phyloP scores from a whole-genome alignment of 2,797 vertebrate species.

The Toxotes lorentzi region DNA sequence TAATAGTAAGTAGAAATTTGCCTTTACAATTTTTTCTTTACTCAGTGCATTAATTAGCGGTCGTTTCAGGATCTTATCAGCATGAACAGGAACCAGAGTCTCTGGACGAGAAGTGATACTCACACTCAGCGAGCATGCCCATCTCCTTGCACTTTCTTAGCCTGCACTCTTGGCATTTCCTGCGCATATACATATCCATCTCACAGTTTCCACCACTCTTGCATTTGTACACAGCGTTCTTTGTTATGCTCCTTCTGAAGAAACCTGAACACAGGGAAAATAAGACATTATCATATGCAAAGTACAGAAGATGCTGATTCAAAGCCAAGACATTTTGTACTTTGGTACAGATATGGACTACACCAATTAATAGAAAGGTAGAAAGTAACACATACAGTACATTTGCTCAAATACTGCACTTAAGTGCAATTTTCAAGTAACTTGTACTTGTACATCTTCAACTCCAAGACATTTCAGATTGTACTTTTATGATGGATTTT shows the following conservation, averaged over 20 bases:
- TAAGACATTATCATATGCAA: not conserved
- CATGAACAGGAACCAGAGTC: not conserved
- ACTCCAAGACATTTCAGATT: too few relatives aligned
- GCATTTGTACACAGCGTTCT: constrained; percentile 98
- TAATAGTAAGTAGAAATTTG: not conserved
- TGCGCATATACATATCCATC: constrained; percentile 99
- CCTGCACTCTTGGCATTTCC: constrained; percentile 98
- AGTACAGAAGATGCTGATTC: not conserved
- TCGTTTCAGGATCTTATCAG: not conserved
- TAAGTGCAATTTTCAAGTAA: too few relatives aligned
- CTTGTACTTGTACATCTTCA: too few relatives aligned
- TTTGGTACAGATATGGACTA: too few relatives aligned
- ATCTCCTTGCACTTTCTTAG: constrained; percentile 97
- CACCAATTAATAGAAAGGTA: too few relatives aligned
- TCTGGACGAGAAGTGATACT: constrained; percentile 76
- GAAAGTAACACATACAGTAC: too few relatives aligned
- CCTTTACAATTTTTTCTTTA: not conserved
- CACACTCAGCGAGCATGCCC: constrained; percentile 99
- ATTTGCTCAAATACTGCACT: too few relatives aligned
- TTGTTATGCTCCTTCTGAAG: constrained; percentile 98
- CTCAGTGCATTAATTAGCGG: too few relatives aligned
- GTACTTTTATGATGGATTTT: too few relatives aligned
- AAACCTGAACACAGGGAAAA: constrained; percentile 86
- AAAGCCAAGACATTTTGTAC: not conserved
- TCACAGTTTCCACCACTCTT: constrained; percentile 98